These are phyloP conservation scores for Drosophila rhopaloa DNA, from an alignment of 1,140 invertebrate species.

Conservation along the genomic window DNA sequence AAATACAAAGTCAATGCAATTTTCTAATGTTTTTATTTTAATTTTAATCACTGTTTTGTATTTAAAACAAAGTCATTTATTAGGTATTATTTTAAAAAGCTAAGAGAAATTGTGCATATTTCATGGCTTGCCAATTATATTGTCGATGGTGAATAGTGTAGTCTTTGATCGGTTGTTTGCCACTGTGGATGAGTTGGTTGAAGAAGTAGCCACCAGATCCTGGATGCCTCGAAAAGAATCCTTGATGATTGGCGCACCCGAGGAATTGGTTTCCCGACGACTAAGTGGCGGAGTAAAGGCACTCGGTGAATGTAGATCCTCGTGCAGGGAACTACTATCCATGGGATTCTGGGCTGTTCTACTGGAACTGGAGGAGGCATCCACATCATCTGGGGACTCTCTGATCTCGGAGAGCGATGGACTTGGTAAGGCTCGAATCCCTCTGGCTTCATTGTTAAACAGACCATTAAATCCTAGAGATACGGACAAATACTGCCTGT, in stretches of 20 bases:
- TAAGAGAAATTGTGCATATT: background rate
- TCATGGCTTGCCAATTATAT: constrained; percentile 70
- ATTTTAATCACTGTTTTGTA: background rate
- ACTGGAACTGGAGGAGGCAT: constrained; percentile 54
- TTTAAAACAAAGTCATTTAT: constrained; percentile 6
- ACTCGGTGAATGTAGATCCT: constrained; percentile 73
- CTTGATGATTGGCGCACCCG: background rate
- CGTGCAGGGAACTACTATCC: constrained; percentile 31
- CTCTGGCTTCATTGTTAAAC: constrained; percentile 56
- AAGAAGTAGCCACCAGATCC: constrained; percentile 21
- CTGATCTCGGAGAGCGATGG: constrained; percentile 10
- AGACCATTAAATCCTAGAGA: constrained; percentile 79
- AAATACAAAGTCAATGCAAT: background rate
- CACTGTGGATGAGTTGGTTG: constrained; percentile 11
- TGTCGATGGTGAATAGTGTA: constrained; percentile 70
- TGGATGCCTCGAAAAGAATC: constrained; percentile 51
- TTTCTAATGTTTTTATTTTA: background rate
- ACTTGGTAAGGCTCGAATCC: background rate
- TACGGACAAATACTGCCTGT: constrained; percentile 78
- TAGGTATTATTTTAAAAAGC: background rate
- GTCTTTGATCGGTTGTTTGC: constrained; percentile 57
- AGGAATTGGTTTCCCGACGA: constrained; percentile 18
- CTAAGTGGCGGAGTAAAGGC: constrained; percentile 51
- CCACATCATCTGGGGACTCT: constrained; percentile 35
- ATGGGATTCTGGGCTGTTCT: constrained; percentile 14